Percentiles rank a stretch among this genome's conserved stretches.
Evolutionary conservation across 2,797 vertebrate genomes (phyloP).

Genomic region (Ammospiza maritima): DNA sequence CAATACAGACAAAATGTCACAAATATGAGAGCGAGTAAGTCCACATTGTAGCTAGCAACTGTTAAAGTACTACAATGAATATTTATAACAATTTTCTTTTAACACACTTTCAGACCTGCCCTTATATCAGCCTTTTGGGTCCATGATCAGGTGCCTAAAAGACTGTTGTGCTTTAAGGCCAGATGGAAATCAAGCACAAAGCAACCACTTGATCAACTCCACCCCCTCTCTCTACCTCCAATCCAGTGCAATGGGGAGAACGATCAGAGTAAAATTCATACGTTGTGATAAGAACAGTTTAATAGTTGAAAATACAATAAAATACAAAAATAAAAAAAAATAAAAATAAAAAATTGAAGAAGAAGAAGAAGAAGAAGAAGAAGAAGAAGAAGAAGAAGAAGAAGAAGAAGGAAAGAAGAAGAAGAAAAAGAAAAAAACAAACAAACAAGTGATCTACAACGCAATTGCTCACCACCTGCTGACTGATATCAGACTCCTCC

Average conservation of each 20-base stretch:
- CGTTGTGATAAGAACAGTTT: neutral
- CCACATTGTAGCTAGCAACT: neutral
- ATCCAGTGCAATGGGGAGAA: neutral
- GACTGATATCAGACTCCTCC: neutral
- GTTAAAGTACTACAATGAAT: neutral
- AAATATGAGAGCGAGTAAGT: accelerated
- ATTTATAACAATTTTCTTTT: neutral
- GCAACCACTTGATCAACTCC: neutral
- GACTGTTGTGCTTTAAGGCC: neutral
- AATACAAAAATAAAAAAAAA: neutral
- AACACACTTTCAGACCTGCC: neutral
- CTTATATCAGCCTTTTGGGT: neutral
- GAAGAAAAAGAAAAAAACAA: neutral
- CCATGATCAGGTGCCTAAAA: neutral
- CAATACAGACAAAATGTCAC: neutral
- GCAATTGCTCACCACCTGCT: neutral
- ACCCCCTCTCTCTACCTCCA: neutral
- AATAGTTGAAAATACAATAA: neutral
- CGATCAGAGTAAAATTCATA: neutral
- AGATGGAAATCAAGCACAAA: neutral
- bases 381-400: neutral
- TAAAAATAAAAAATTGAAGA: too few species aligned
- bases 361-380: neutral
- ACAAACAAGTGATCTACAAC: neutral
- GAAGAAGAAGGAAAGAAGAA: neutral